These are phyloP conservation scores for Accipiter badius DNA, from an alignment of 2,797 vertebrate genomes.

Conservation along the genomic window DNA sequence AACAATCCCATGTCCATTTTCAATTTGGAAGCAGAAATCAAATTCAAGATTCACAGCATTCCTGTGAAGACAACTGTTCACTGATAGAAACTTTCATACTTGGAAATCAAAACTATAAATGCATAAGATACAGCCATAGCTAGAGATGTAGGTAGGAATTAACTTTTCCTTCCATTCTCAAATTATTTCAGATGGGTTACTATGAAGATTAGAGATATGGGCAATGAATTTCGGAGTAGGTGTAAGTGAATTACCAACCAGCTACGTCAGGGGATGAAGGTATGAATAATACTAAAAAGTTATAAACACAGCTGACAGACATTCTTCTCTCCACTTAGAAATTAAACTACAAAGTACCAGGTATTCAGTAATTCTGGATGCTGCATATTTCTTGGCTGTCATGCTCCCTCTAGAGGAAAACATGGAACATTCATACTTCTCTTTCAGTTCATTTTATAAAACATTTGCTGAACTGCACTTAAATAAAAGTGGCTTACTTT, in stretches of 20 bases:
- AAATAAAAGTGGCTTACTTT: not conserved
- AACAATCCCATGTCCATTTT: not conserved
- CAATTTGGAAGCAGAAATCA: not conserved
- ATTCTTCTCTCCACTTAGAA: not conserved
- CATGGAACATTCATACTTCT: not conserved
- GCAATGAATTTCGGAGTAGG: not conserved
- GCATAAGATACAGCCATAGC: not conserved
- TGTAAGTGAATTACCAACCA: not conserved
- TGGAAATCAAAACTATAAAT: not conserved
- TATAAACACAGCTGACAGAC: not conserved
- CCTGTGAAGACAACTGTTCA: not conserved
- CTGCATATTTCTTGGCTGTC: not conserved
- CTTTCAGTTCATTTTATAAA: not conserved
- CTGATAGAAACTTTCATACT: not conserved
- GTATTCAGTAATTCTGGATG: not conserved
- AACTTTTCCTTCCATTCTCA: not conserved
- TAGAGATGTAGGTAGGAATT: not conserved
- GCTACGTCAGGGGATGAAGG: not conserved
- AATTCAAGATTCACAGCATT: not conserved
- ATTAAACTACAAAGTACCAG: not conserved
- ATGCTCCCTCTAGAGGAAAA: conserved; percentile 60
- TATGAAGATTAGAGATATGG: not conserved
- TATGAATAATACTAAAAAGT: not conserved
- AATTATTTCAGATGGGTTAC: not conserved
- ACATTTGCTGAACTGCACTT: not conserved